Percentiles rank a stretch among this genome's conserved stretches.
Evolutionary conservation across 2,113 vertebrate species (phyloP).

Genomic region (rabbit (Oryctolagus cuniculus)): DNA sequence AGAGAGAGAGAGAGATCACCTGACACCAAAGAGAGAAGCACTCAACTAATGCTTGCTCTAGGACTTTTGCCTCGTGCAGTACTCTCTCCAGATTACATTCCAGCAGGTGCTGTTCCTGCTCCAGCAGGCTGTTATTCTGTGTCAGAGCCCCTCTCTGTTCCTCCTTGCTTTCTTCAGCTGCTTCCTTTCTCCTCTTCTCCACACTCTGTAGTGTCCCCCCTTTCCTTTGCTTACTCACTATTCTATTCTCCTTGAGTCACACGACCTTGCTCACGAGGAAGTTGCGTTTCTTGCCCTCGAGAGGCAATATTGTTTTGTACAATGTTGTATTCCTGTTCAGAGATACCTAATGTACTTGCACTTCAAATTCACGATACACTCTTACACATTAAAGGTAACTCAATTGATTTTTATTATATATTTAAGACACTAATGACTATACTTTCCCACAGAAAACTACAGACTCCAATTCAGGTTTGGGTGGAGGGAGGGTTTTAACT

Average conservation of each 20-base stretch:
- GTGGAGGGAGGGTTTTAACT: background rate
- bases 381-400: background rate
- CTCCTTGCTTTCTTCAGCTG: background rate
- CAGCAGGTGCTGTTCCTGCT: background rate
- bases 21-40: background rate
- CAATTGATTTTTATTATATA: background rate
- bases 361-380: background rate
- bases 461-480: background rate
- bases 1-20: background rate
- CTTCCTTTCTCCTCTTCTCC: background rate
- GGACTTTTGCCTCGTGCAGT: background rate
- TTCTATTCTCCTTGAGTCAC: background rate
- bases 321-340: background rate
- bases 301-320: background rate
- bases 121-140: fast-evolving
- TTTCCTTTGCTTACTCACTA: background rate
- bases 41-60: background rate
- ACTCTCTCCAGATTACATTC: background rate
- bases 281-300: background rate
- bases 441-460: background rate
- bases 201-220: background rate
- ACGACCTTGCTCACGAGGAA: background rate
- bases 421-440: background rate
- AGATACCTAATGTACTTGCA: background rate
- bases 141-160: background rate